A percentile compares a stretch with the other conserved stretches of the same genome.
Evolutionary conservation across 2,113 vertebrate genomes (phyloP).

Genomic region (Centropus bengalensis): DNA sequence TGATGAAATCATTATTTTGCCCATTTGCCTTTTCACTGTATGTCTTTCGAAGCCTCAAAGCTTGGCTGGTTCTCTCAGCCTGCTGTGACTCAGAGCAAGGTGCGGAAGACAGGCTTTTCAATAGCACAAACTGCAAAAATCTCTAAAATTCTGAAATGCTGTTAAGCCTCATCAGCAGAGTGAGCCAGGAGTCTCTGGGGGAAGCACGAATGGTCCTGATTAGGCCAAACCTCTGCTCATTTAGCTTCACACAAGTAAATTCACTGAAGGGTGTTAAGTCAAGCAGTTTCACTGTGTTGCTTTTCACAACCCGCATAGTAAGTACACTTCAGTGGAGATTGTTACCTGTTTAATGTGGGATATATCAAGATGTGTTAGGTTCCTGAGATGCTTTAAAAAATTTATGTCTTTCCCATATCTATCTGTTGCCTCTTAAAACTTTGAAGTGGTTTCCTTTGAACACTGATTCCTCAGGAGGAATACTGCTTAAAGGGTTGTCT

Average conservation of each 20-base stretch:
- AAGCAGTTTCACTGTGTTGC: slow-evolving; percentile 45
- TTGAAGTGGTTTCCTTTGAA: slow-evolving; percentile 72
- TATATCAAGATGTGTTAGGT: slow-evolving; percentile 72
- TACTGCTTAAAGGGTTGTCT: slow-evolving; percentile 67
- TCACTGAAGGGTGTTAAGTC: slow-evolving; percentile 47
- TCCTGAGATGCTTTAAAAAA: slow-evolving; percentile 74
- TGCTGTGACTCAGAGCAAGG: slow-evolving; percentile 24
- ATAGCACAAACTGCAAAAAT: slow-evolving; percentile 40
- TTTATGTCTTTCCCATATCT: neutral
- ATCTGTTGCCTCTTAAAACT: slow-evolving; percentile 63
- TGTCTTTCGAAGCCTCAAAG: slow-evolving; percentile 42
- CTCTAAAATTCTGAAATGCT: slow-evolving; percentile 67
- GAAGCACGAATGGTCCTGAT: neutral
- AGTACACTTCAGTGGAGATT: slow-evolving; percentile 35
- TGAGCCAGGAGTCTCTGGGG: neutral
- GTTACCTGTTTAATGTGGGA: slow-evolving; percentile 45
- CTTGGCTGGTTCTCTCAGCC: slow-evolving; percentile 62
- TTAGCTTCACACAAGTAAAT: accelerated
- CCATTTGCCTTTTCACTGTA: neutral
- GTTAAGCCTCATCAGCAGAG: slow-evolving; percentile 73
- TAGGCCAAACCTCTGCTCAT: neutral
- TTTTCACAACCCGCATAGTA: slow-evolving; percentile 36
- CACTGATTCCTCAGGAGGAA: slow-evolving; percentile 70
- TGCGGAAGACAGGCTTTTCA: neutral
- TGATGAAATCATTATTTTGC: slow-evolving; percentile 61